Base-by-base conservation (phyloP, 2,113 vertebrate genomes). In the Aegithalos caudatus region DNA sequence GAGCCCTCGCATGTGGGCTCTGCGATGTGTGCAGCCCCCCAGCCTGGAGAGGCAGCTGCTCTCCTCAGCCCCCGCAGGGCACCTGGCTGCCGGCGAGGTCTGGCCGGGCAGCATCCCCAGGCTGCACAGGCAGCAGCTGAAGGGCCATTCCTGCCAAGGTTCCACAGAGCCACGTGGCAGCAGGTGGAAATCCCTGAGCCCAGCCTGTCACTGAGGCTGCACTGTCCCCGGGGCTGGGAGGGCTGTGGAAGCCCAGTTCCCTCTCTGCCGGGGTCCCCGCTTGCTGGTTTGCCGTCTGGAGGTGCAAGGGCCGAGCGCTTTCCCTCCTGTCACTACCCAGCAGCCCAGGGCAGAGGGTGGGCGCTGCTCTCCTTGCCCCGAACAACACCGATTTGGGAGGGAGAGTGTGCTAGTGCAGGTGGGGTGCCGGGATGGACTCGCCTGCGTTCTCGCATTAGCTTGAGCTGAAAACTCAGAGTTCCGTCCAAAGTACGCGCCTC, bases 151-250 rank as follows among this genome's bases (percentile, higher is more conserved):
- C 93, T 92, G 80, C 95, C 67, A 86, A 54, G 21, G 72, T 42
- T 92, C 72, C 6, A 3, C 50, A 44, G 51, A 62, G 87, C 89
- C 93, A 96, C 87, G 90, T 93, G 95, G 96, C 96, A 94, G 77
- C 67, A 88, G 62, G 83, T 72, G 42, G 54, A 51, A 44, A 65
- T 64, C 72, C 27, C 44, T 0, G 24, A 37, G 53, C 20, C 31
- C 12, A 4, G 58, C 44, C 71, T n/a, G 86, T 7, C 86, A 9
- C 35, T 7, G 66, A 16, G 61, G 44, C 57, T 58, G 69, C 47
- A 9, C 13, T 51, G 45, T 67, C 40, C 22, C 3, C 35, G 8
- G 7, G 20, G 4, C 38, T 9, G 5, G 35, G 3, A 7, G 10
- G 11, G 77, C 54, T 64, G 45, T 0, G 2, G 20, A 42, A 78